phyloP scores from a whole-genome alignment of 2,888 invertebrate genomes.

The Reticulitermes lucifugus region DNA sequence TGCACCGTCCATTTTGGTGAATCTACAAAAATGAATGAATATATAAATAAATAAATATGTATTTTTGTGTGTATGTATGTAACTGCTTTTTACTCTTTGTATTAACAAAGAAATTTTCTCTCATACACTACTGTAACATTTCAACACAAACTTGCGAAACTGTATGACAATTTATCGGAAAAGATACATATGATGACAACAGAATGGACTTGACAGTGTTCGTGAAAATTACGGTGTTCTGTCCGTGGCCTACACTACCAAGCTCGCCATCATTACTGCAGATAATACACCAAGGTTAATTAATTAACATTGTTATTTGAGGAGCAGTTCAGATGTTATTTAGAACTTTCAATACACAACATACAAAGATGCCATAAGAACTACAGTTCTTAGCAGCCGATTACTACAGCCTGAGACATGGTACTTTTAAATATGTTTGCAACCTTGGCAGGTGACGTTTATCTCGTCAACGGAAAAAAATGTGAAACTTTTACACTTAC shows the following conservation, averaged over 20 bases:
- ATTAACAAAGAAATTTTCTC: too few relatives aligned
- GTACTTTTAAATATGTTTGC: neutral
- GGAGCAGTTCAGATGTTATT: too few relatives aligned
- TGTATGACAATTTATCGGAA: too few relatives aligned
- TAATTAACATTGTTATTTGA: too few relatives aligned
- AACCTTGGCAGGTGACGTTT: slow-evolving; percentile 23
- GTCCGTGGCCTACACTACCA: neutral
- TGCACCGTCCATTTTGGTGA: slow-evolving; percentile 18
- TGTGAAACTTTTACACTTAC: neutral
- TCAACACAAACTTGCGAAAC: too few relatives aligned
- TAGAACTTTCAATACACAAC: too few relatives aligned
- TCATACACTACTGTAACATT: too few relatives aligned
- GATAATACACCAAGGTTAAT: neutral
- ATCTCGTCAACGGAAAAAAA: neutral
- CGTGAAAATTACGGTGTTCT: neutral
- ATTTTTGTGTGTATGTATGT: too few relatives aligned
- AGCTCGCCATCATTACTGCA: neutral
- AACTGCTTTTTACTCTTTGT: too few relatives aligned
- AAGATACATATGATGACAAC: neutral
- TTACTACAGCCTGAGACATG: neutral
- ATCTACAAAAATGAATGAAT: neutral
- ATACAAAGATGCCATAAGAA: too few relatives aligned
- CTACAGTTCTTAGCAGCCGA: too few relatives aligned
- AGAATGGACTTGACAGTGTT: neutral
- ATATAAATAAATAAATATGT: too few relatives aligned